Conservation (phyloP, 37 sponge, comb jelly and placozoan species). For the Beroe forskalii region DNA sequence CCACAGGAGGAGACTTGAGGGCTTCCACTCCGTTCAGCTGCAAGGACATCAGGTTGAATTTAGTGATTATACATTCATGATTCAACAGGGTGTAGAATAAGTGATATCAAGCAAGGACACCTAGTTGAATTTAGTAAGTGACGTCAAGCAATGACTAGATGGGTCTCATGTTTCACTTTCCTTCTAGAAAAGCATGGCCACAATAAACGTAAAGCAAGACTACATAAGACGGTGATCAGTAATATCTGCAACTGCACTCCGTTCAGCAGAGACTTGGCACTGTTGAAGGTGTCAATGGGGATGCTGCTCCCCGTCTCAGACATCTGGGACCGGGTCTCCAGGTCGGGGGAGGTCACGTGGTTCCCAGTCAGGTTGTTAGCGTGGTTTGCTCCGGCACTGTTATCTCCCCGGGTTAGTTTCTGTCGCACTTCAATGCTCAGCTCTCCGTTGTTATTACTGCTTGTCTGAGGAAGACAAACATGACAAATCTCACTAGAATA, state of each 20-base stretch:
- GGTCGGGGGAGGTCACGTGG: constrained; percentile 30
- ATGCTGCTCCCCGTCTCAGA: constrained; percentile 40
- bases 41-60: no score
- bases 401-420: neutral
- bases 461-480: neutral
- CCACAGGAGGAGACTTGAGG: constrained; percentile 22
- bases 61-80: no score
- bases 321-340: constrained; percentile 12
- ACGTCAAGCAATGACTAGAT: no score
- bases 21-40: constrained; percentile 47
- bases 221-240: no score
- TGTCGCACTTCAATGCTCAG: constrained; percentile 19
- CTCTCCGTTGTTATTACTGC: neutral
- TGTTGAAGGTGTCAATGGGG: neutral
- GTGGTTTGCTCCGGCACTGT: neutral
- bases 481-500: neutral
- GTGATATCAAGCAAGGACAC: no score
- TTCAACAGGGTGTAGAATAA: no score
- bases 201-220: no score
- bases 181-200: no score
- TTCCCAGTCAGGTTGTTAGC: neutral
- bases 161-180: no score
- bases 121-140: no score
- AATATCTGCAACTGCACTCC: no score
- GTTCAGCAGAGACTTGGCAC: constrained; percentile 10